phyloP scores from a whole-genome alignment of 2,113 vertebrate species.

The Neodon shergylaensis region DNA sequence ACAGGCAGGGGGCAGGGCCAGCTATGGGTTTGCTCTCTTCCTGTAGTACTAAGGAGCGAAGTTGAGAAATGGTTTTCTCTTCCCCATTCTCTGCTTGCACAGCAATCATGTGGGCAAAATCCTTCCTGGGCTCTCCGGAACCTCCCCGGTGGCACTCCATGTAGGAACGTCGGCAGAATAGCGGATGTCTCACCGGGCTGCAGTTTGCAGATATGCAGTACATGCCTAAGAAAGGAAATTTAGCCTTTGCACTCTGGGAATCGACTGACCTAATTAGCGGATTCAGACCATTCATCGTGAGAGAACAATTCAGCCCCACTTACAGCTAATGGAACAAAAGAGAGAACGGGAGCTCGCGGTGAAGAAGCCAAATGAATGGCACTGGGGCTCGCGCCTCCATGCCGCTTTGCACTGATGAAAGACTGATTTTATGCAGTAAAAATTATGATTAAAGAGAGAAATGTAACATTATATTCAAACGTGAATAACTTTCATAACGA shows the following conservation, averaged over 20 bases:
- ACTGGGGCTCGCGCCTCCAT: not conserved
- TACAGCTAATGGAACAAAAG: constrained; percentile 41
- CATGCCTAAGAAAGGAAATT: constrained; percentile 18
- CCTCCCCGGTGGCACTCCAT: not conserved
- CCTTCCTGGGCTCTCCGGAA: not conserved
- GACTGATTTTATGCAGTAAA: constrained; percentile 19
- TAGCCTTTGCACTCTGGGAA: constrained; percentile 59
- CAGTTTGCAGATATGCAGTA: not conserved
- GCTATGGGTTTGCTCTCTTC: not conserved
- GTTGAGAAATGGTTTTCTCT: not conserved
- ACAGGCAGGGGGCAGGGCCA: not conserved
- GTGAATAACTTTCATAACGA: not conserved
- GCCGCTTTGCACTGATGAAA: constrained; percentile 35
- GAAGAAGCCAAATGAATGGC: not conserved
- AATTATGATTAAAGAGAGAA: constrained; percentile 37
- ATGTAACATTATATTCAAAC: not conserved
- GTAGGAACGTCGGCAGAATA: not conserved
- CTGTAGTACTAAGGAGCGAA: constrained; percentile 7
- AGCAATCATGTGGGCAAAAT: not conserved
- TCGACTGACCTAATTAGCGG: constrained; percentile 69
- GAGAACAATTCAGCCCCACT: constrained; percentile 38
- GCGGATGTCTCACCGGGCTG: constrained; percentile 20
- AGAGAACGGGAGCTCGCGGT: not conserved
- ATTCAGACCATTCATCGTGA: constrained; percentile 50
- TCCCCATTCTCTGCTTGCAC: not conserved